Evolutionary conservation across 2,888 invertebrate species (phyloP).

Genomic region (Cheilosia grossa): DNA sequence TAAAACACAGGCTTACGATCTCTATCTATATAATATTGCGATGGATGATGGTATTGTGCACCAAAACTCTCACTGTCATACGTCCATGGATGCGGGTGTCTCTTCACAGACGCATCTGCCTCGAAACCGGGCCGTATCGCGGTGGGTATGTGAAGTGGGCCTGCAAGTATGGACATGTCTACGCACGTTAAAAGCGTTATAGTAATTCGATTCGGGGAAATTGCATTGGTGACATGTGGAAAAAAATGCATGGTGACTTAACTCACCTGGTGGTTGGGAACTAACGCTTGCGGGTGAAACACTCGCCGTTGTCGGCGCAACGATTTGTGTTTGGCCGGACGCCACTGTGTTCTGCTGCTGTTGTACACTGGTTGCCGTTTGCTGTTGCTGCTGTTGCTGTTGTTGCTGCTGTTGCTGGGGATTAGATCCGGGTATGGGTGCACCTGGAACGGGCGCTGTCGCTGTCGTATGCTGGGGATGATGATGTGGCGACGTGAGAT

Average conservation of each 20-base stretch:
- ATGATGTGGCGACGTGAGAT: conserved; percentile 77
- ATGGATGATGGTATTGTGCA: conserved; percentile 81
- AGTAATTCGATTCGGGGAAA: conserved; percentile 21
- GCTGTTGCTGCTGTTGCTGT: conserved; percentile 77
- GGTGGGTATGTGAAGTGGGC: conserved; percentile 92
- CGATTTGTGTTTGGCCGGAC: conserved; percentile 83
- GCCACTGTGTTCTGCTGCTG: conserved; percentile 83
- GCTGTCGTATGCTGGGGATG: conserved; percentile 78
- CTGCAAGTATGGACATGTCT: conserved; percentile 86
- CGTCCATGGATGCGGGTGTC: conserved; percentile 83
- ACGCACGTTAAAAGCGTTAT: conserved; percentile 72
- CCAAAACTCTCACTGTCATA: conserved; percentile 83
- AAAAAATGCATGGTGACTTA: not conserved
- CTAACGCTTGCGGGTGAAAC: conserved; percentile 86
- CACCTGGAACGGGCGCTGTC: conserved; percentile 80
- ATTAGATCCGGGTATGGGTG: conserved; percentile 80
- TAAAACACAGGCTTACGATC: conserved; percentile 83
- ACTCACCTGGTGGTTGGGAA: conserved; percentile 83
- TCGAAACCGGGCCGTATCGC: conserved; percentile 90
- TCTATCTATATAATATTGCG: conserved; percentile 83
- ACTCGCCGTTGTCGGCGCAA: conserved; percentile 85
- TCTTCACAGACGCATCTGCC: conserved; percentile 83
- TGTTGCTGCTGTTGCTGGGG: conserved; percentile 76
- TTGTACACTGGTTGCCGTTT: conserved; percentile 76
- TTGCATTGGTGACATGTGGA: not conserved